Base-by-base conservation (phyloP, 2,888 invertebrate genomes). In the Galerucella calmariensis region DNA sequence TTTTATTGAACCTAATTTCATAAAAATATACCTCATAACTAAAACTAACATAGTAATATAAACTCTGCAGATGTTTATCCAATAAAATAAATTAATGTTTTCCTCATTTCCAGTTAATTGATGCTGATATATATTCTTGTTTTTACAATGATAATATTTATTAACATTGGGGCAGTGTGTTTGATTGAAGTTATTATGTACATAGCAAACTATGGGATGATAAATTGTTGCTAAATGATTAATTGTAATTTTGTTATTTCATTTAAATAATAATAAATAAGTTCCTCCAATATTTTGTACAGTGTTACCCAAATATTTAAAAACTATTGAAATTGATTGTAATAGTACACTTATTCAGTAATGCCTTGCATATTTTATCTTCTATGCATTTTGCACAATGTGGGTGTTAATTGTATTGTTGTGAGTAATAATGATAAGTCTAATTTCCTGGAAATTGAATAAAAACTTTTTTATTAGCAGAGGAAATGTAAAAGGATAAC, bases 61-160 rank as follows among this genome's bases (percentile, higher is more conserved):
- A 66, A 66, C 66, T 51, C 3, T 2, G 27, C 51, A 53, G 14
- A 35, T 67, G 41, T 56, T 67, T 53, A 67, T 67, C 53, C 67
- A 67, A 56, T 67, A 41, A 67, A 67, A 27, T 67, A 67, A 67
- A 67, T 67, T 51, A 67, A 53, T 56, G 41, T 67, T 51, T 67
- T 67, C 67, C 67, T 67, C 35, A 48, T 67, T 67, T 67, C 53
- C 53, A 27, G 53, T 51, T 67, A 67, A 67, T 67, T 67, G 56
- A 59, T 69, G 48, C 27, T 61, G 27, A 69, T 69, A 48, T 69
- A 48, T 69, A 61, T 69, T 69, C 24, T 69, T 68, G 59, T 68
- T 68, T 68, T 68, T 44, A 68, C 68, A 68, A 51, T 68, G 59
- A 68, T 68, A 68, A 59, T 12, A 66, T 16, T 51, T 66, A 66